These are phyloP conservation scores for Novumbra hubbsi DNA, from an alignment of 2,797 vertebrate genomes.

Conservation along the genomic window DNA sequence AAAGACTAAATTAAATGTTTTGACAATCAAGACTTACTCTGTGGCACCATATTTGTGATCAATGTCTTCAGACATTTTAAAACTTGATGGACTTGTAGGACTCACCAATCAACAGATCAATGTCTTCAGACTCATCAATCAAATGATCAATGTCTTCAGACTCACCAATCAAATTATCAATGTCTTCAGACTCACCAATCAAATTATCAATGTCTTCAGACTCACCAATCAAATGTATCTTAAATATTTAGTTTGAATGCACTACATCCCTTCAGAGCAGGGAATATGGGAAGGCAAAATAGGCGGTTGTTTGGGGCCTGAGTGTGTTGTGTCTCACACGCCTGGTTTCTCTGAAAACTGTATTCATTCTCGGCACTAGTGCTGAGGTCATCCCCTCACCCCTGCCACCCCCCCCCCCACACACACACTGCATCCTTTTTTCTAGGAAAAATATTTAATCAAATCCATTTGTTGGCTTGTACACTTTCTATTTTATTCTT, in stretches of 20 bases:
- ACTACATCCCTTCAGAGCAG: not conserved
- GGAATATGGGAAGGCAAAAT: not conserved
- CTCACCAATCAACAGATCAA: no score
- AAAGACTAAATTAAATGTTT: no score
- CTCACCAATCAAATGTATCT: not conserved
- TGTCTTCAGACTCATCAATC: no score
- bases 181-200: no score
- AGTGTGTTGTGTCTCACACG: slow-evolving; percentile 6
- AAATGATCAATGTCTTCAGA: no score
- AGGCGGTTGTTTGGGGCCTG: not conserved
- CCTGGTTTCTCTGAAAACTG: slow-evolving; percentile 47
- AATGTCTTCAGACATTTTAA: no score
- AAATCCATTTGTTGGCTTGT: slow-evolving; percentile 54
- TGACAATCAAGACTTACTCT: no score
- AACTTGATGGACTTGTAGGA: no score
- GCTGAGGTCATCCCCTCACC: slow-evolving; percentile 52
- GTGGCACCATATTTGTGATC: no score
- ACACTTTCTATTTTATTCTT: slow-evolving; percentile 48
- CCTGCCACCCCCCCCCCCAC: slow-evolving; percentile 8
- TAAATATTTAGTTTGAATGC: not conserved
- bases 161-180: no score
- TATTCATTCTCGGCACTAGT: slow-evolving; percentile 64
- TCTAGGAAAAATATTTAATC: slow-evolving; percentile 72
- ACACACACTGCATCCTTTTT: slow-evolving; percentile 62
- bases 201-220: no score